Percentiles rank a stretch among this genome's conserved stretches.
Evolutionary conservation across 2,888 invertebrate species (phyloP).

Genomic region (Lampropteryx suffumata): DNA sequence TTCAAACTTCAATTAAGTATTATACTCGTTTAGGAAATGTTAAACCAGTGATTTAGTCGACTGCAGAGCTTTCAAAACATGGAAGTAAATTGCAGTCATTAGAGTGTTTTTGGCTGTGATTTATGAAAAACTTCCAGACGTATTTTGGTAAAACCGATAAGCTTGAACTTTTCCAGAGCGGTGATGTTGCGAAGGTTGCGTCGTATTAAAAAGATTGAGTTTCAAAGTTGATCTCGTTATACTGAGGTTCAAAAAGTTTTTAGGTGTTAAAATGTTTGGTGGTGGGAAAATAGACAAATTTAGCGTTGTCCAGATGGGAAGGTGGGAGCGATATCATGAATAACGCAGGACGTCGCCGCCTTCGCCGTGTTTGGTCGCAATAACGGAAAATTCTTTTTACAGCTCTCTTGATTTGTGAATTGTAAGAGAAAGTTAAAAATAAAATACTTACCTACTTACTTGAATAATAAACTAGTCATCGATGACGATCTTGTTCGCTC

Average conservation of each 20-base stretch:
- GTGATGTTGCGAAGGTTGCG: constrained; percentile 22
- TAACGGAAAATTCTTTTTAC: constrained; percentile 55
- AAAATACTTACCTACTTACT: constrained; percentile 14
- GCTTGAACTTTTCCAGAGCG: constrained; percentile 25
- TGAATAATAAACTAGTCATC: no score
- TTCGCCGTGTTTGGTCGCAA: constrained; percentile 61
- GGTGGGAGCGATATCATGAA: constrained; percentile 63
- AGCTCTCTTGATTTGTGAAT: constrained; percentile 52
- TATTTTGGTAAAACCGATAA: constrained; percentile 28
- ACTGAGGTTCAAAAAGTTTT: constrained; percentile 47
- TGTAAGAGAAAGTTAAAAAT: constrained; percentile 28
- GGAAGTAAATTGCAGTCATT: constrained; percentile 18
- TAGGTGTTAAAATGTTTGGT: constrained; percentile 56
- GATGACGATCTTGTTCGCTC: no score
- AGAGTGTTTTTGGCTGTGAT: constrained; percentile 18
- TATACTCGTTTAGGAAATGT: constrained; percentile 20
- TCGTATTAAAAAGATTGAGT: constrained; percentile 37
- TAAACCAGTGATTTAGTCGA: constrained; percentile 13
- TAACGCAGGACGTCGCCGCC: constrained; percentile 65
- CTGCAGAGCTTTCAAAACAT: constrained; percentile 13
- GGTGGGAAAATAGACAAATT: constrained; percentile 61
- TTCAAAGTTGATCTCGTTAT: constrained; percentile 44
- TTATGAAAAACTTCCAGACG: constrained; percentile 22
- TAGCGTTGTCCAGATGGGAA: constrained; percentile 59
- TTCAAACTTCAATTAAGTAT: constrained; percentile 46